Conservation (phyloP, 1,140 invertebrate species). For the Trichogramma pretiosum region DNA sequence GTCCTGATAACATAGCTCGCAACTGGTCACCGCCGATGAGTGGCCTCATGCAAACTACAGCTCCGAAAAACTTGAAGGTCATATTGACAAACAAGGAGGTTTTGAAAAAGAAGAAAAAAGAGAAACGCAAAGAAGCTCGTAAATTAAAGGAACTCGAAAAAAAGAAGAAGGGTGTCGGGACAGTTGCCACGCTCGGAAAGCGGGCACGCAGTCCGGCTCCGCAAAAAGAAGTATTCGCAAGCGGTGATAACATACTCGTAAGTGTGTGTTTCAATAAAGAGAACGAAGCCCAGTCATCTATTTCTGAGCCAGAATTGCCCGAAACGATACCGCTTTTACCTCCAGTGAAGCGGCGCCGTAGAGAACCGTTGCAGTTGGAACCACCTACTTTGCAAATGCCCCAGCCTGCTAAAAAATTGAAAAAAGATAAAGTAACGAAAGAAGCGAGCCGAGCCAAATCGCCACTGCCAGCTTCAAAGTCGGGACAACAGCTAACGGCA, state of each 20-base stretch:
- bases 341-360: constrained; percentile 34
- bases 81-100: constrained; percentile 50
- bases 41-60: constrained; percentile 26
- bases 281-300: constrained; percentile 38
- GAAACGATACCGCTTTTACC: constrained; percentile 43
- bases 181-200: no score
- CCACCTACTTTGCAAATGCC: constrained; percentile 15
- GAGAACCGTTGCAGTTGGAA: constrained; percentile 31
- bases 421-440: constrained; percentile 41
- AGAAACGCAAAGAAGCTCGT: constrained; percentile 44
- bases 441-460: constrained; percentile 25
- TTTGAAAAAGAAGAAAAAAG: constrained; percentile 53
- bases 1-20: constrained; percentile 30
- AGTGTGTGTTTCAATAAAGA: constrained; percentile 83
- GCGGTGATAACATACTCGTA: constrained; percentile 83
- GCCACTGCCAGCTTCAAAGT: constrained; percentile 30
- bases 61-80: constrained; percentile 46
- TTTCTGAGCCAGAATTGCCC: constrained; percentile 26
- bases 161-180: constrained; percentile 48
- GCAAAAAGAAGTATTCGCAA: constrained; percentile 83
- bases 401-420: constrained; percentile 33
- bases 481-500: constrained; percentile 32
- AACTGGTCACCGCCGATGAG: constrained; percentile 34
- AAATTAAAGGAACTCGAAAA: constrained; percentile 41
- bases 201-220: constrained; percentile 46